Percentiles rank a stretch among this genome's conserved stretches.
Conservation (phyloP, 2,113 vertebrate genomes). For the Sprattus sprattus region DNA sequence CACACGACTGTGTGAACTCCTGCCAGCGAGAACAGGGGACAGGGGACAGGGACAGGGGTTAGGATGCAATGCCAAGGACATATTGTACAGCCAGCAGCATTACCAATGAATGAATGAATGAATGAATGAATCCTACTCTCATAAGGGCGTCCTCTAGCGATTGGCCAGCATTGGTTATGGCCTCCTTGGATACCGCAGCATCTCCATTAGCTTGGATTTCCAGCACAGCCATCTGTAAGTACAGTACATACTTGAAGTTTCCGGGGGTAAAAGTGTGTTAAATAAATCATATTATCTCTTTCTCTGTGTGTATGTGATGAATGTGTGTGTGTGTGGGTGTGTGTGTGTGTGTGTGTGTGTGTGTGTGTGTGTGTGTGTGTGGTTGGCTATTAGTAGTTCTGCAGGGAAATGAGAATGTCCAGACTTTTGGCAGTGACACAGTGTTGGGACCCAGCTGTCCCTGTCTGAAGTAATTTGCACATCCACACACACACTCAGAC, state of each 20-base stretch:
- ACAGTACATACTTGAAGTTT: background rate
- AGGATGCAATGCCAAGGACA: background rate
- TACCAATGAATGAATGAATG: background rate
- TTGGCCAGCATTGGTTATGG: slow-evolving; percentile 80
- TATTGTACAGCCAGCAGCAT: background rate
- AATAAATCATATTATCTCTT: background rate
- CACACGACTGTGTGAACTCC: slow-evolving; percentile 93
- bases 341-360: background rate
- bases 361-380: background rate
- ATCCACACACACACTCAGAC: background rate
- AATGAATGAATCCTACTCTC: slow-evolving; percentile 76
- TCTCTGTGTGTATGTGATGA: background rate
- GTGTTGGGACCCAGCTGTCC: background rate
- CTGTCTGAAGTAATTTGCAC: background rate
- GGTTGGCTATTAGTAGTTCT: background rate
- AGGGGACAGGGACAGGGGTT: background rate
- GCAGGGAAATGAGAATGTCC: background rate
- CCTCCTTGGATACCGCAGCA: slow-evolving; percentile 84
- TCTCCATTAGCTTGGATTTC: slow-evolving; percentile 94
- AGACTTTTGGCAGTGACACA: background rate
- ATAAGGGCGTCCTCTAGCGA: slow-evolving; percentile 89
- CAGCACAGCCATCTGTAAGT: slow-evolving; percentile 74
- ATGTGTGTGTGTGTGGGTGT: background rate
- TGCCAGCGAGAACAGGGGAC: slow-evolving; percentile 49
- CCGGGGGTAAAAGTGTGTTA: background rate